Conservation (phyloP, 2,888 invertebrate genomes). For the Plebejus argus region DNA sequence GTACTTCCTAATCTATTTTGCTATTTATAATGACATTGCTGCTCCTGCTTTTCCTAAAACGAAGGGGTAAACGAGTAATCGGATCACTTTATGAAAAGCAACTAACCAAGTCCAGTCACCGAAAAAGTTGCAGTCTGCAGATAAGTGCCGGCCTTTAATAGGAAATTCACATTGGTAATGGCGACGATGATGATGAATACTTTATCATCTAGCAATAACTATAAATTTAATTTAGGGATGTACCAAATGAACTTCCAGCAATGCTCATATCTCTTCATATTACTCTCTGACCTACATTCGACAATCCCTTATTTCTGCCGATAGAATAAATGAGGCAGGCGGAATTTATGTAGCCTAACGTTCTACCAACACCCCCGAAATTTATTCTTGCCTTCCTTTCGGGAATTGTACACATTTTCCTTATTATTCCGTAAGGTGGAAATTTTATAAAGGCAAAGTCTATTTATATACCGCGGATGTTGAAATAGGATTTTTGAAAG, state of each 20-base stretch:
- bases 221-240: not conserved
- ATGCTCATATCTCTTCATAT: constrained; percentile 10
- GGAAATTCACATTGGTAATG: too few species aligned
- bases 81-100: too few species aligned
- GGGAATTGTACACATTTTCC: constrained; percentile 6
- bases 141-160: too few species aligned
- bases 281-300: constrained; percentile 20
- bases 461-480: not conserved
- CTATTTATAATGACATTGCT: too few species aligned
- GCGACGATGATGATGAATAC: not conserved
- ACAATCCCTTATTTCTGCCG: constrained; percentile 21
- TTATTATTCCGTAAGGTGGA: constrained; percentile 15
- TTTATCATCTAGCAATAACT: not conserved
- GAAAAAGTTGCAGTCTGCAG: too few species aligned
- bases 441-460: constrained; percentile 3
- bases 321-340: constrained; percentile 29
- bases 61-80: too few species aligned
- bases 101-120: too few species aligned
- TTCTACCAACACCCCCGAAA: constrained; percentile 22
- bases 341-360: constrained; percentile 25
- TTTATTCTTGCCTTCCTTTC: constrained; percentile 19
- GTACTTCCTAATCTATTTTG: too few species aligned
- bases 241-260: not conserved
- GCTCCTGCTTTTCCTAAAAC: too few species aligned
- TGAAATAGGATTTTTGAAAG: not conserved